Conservation (phyloP, 2,113 vertebrate species). For the Mormyrus lacerda region DNA sequence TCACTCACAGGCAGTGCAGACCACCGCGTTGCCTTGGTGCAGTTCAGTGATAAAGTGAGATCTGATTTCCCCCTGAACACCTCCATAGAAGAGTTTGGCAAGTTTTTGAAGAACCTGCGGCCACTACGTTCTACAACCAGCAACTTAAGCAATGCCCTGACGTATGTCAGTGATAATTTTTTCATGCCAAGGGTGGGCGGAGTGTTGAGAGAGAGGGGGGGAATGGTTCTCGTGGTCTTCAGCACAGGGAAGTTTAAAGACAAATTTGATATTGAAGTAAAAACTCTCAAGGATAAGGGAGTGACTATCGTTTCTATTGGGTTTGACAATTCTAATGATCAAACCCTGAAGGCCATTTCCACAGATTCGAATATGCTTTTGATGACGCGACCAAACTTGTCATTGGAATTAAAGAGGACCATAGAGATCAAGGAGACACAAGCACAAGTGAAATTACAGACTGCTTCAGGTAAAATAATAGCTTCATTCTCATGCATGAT, state of each 20-base stretch:
- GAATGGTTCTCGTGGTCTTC: slow-evolving; percentile 62
- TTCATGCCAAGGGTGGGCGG: slow-evolving; percentile 55
- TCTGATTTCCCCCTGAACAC: slow-evolving; percentile 64
- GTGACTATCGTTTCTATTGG: slow-evolving; percentile 56
- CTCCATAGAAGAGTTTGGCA: slow-evolving; percentile 41
- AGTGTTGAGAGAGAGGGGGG: slow-evolving; percentile 48
- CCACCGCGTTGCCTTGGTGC: slow-evolving; percentile 64
- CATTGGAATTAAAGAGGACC: slow-evolving; percentile 27
- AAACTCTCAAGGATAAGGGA: slow-evolving; percentile 48
- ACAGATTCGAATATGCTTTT: slow-evolving; percentile 30
- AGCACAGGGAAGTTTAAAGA: slow-evolving; percentile 52
- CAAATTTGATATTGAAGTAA: slow-evolving; percentile 36
- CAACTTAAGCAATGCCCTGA: slow-evolving; percentile 48
- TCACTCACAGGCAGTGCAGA: slow-evolving; percentile 53
- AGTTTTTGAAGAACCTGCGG: slow-evolving; percentile 38
- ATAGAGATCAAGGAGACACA: slow-evolving; percentile 39
- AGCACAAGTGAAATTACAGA: background rate
- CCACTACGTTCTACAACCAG: background rate
- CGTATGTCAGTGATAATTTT: slow-evolving; percentile 45
- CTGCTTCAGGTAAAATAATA: background rate
- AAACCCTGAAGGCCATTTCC: slow-evolving; percentile 42
- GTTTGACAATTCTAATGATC: slow-evolving; percentile 31
- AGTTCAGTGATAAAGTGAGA: slow-evolving; percentile 48
- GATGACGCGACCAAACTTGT: slow-evolving; percentile 4
- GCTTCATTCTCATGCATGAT: background rate